Evolutionary conservation across 2,888 invertebrate genomes (phyloP), one percentile per base, ranked within the genome.

Genomic region (Aspidiotus rigidus): DNA sequence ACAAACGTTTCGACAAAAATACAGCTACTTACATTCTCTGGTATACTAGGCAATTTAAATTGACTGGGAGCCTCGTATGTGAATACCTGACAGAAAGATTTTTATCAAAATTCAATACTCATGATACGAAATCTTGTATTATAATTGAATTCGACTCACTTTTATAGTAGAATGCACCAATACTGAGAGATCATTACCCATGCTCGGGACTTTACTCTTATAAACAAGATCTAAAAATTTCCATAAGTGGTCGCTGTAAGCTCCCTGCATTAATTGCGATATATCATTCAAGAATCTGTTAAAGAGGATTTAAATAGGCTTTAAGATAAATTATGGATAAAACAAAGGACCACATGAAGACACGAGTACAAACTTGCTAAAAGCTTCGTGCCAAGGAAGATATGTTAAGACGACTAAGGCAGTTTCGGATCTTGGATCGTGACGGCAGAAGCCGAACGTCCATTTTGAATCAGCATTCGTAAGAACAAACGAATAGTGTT

Each of bases 381-480:
- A 97, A 76, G 89, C 88, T 80, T 95, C 94, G 78, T 95, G 95
- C 96, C 96, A 98, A 74, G 96, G 96, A 76, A 97, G 83, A 78
- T 88, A 90, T 76, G 96, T 96, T 74, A 90, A 81, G 74, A 93
- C 79, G 61, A 93, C 88, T 77, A 92, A 81, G 71, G 94, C 90
- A 17, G 90, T 89, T 77, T 91, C 87, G 39, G 89, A 86, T 77
- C 89, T 88, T 7, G 95, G 92, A 78, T 96, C 93, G 79, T 93
- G 94, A 40, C 98, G 88, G 79, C 96, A 97, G 80, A 93, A 98
- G 73, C 97, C 97, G 82, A 93, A 99, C 54, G 93, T 93, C 86
- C 93, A 97, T 81, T 93, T 94, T 40, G 95, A 93, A 77, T 95
- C 93, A 75, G 89, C 84, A 75, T 91, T 93, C 39, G 98, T 99